Evolutionary conservation across 2,888 invertebrate species (phyloP), one percentile per base, ranked within the genome.

Genomic region (Torymus aiolomorphi): DNA sequence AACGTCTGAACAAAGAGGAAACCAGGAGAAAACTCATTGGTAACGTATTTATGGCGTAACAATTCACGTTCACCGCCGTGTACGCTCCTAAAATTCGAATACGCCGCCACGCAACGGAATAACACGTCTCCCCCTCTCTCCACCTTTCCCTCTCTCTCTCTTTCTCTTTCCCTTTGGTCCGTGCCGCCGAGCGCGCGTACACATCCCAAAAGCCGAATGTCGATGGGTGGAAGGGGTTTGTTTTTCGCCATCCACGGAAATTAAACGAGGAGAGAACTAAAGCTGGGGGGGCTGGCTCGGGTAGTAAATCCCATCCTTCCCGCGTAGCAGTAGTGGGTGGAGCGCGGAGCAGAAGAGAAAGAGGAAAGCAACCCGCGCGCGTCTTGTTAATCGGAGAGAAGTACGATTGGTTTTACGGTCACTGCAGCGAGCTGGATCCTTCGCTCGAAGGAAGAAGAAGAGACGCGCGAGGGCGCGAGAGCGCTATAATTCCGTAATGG

Each of bases 181-280:
- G 8, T 42, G 42, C 42, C 42, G 51, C 51, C 49, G 42, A 10
- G 11, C n/a, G 11, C 51, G n/a, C 42, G 65, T 49, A 16, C 42
- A 49, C 51, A 65, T 49, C 65, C 51, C 69, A 56, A 69, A 56
- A 11, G 56, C 12, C 49, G 20, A 57, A 42, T 12, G n/a, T 52
- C 73, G 24, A 63, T 12, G 42, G 42, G 0, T 14, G 31, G 14
- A 61, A 72, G 54, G 31, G 66, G 51, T 84, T 84, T 85, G 85
- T 86, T 86, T 87, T 87, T 85, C 86, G 82, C 84, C 83, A 83
- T 84, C 85, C 82, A 86, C 83, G 86, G 85, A 87, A 87, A 87
- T 86, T 86, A 86, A 85, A 86, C 83, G 87, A 16, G 31, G 51
- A 73, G 63, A 56, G 73, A 42, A 49, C 10, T 31, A 42, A 42